Conservation (phyloP, 2,797 vertebrate genomes). For the Pangasius larnaudii region DNA sequence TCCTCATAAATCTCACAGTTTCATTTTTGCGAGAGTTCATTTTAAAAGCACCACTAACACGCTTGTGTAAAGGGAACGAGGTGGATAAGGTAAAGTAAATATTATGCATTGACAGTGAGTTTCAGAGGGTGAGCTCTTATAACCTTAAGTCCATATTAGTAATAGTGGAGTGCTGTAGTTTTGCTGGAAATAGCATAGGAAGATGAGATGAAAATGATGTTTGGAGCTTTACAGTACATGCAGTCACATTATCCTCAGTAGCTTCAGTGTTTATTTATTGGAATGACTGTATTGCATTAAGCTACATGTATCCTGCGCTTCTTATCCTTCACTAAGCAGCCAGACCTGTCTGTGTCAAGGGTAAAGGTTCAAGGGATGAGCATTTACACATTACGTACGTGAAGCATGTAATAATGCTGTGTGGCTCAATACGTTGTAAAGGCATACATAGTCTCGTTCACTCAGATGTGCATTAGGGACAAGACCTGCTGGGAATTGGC, state of each 20-base stretch:
- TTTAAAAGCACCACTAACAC: not conserved
- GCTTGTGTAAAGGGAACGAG: not conserved
- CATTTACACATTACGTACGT: constrained; percentile 11
- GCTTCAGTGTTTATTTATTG: not conserved
- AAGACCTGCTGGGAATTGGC: constrained; percentile 3
- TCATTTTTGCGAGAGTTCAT: not conserved
- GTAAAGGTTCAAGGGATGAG: not conserved
- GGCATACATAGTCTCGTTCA: not conserved
- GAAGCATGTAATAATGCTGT: constrained; percentile 10
- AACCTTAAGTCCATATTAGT: not conserved
- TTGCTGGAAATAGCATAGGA: not conserved
- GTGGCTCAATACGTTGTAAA: not conserved
- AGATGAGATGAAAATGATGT: constrained; percentile 8
- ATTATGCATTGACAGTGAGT: not conserved
- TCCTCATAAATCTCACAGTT: not conserved
- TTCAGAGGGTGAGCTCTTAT: not conserved
- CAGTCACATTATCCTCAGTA: not conserved
- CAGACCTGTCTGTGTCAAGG: not conserved
- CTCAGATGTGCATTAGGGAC: not conserved
- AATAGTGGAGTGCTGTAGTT: not conserved
- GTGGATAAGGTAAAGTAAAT: not conserved
- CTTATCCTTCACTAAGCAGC: constrained; percentile 1
- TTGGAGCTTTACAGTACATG: not conserved
- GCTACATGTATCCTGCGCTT: not conserved
- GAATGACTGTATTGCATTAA: not conserved